Evolutionary conservation across 1,140 invertebrate species (phyloP).

Genomic region (Vollenhovia emeryi): DNA sequence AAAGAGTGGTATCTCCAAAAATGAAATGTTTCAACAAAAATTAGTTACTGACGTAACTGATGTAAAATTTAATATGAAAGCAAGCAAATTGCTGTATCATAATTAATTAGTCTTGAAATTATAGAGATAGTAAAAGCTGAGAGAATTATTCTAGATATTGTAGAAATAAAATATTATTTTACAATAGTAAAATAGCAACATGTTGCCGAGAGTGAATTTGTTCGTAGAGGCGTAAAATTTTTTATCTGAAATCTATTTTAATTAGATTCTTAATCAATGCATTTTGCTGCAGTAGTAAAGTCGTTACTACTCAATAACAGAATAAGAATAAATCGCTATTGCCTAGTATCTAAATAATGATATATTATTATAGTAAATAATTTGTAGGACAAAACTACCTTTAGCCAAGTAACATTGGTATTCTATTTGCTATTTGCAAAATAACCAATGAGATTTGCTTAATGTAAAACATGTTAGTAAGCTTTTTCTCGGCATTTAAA

Average conservation of each 20-base stretch:
- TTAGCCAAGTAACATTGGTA: neutral
- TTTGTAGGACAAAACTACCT: neutral
- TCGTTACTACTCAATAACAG: neutral
- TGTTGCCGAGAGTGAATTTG: neutral
- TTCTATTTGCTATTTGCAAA: neutral
- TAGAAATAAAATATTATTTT: neutral
- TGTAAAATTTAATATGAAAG: neutral
- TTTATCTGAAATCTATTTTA: no score
- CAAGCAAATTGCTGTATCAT: neutral
- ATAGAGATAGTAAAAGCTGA: no score
- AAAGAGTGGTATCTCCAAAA: neutral
- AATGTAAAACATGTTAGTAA: neutral
- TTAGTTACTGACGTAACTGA: neutral
- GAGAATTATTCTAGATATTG: no score
- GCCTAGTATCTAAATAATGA: no score
- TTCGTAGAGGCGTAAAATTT: neutral
- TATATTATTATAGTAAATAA: neutral
- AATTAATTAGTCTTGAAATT: slow-evolving; percentile 13
- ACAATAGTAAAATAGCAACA: neutral
- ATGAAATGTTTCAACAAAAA: neutral
- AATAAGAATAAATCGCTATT: neutral
- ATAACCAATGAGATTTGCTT: neutral
- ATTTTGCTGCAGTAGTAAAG: neutral
- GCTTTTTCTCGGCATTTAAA: neutral
- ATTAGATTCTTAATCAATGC: neutral